Percentiles rank a stretch among this genome's conserved stretches.
phyloP scores from a whole-genome alignment of 2,888 invertebrate genomes.

The Heliconius charithonia region DNA sequence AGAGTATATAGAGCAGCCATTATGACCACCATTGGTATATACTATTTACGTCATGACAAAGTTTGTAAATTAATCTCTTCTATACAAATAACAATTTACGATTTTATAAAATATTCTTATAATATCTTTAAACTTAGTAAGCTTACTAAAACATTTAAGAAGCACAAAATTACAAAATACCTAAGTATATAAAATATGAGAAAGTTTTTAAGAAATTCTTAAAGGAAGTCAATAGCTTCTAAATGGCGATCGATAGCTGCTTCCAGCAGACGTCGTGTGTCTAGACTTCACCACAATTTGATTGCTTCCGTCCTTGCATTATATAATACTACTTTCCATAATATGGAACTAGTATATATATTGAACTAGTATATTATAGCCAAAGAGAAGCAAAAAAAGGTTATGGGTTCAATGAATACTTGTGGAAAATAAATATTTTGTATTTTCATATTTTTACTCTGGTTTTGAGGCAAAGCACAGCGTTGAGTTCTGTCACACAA shows the following conservation, averaged over 20 bases:
- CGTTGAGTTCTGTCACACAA: no score
- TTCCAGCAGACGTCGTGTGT: constrained; percentile 41
- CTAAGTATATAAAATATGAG: background rate
- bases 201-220: constrained; percentile 1
- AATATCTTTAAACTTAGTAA: background rate
- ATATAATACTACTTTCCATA: background rate
- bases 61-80: no score
- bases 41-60: no score
- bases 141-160: background rate
- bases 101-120: no score
- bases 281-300: constrained; percentile 41
- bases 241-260: constrained; percentile 40
- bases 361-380: background rate
- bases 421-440: no score
- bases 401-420: no score
- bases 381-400: no score
- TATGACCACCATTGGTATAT: no score
- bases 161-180: background rate
- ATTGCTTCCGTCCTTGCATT: constrained; percentile 34
- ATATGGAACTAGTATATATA: background rate
- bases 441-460: no score
- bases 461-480: no score
- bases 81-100: no score
- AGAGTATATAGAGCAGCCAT: no score
- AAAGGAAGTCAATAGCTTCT: constrained; percentile 33